phyloP scores from a whole-genome alignment of 1,140 invertebrate genomes.

The Trypoxylus dichotomus region DNA sequence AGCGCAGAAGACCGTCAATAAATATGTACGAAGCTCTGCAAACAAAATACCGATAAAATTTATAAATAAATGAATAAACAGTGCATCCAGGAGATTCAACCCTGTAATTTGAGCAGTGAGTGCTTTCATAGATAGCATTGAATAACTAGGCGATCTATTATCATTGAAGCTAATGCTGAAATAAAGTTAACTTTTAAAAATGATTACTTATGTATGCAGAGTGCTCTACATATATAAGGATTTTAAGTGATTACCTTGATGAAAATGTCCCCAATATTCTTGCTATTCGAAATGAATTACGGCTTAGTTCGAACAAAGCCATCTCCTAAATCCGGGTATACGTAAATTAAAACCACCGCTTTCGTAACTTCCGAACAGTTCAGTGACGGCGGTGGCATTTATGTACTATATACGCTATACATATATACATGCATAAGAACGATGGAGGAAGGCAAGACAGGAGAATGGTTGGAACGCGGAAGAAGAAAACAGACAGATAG shows the following conservation, averaged over 20 bases:
- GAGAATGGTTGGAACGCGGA: not conserved
- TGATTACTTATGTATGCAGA: no score
- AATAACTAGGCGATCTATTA: no score
- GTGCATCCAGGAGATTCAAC: no score
- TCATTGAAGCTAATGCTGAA: no score
- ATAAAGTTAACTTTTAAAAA: no score
- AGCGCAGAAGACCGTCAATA: no score
- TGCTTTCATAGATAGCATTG: no score
- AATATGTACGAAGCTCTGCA: no score
- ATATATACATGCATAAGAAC: not conserved
- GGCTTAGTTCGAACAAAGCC: conserved; percentile 9
- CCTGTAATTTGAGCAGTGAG: no score
- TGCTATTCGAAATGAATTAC: not conserved
- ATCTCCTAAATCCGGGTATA: not conserved
- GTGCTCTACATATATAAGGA: not conserved
- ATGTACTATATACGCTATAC: not conserved
- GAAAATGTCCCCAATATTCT: not conserved
- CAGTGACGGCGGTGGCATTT: not conserved
- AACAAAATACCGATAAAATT: no score
- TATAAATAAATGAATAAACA: no score
- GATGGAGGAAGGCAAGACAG: not conserved
- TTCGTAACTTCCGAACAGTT: not conserved
- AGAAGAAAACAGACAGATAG: not conserved
- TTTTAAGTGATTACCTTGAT: not conserved
- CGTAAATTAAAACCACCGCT: conserved; percentile 5